Evolutionary conservation across 1,140 invertebrate species (phyloP).

Genomic region (Eurosta solidaginis): DNA sequence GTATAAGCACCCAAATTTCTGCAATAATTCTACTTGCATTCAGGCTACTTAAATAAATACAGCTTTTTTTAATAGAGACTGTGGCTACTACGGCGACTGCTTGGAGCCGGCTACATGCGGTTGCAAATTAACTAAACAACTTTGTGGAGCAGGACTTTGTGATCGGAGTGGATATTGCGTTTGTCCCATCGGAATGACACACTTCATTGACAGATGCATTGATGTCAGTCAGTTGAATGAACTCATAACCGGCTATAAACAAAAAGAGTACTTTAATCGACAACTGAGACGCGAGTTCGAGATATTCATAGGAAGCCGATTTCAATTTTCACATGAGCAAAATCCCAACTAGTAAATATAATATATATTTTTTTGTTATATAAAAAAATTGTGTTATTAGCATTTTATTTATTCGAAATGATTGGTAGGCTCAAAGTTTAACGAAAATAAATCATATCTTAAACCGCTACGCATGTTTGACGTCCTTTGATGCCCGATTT

Average conservation of each 20-base stretch:
- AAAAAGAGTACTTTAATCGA: conserved; percentile 34
- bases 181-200: conserved; percentile 39
- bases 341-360: conserved; percentile 24
- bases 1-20: too few species aligned
- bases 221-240: neutral
- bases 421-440: neutral
- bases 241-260: conserved; percentile 34
- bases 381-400: neutral
- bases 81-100: conserved; percentile 48
- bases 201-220: conserved; percentile 49
- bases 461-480: conserved; percentile 63
- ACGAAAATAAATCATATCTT: neutral
- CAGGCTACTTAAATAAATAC: too few species aligned
- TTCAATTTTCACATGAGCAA: conserved; percentile 35
- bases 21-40: neutral
- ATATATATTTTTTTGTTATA: conserved; percentile 28
- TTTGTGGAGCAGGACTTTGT: conserved; percentile 43
- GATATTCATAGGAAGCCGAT: conserved; percentile 43
- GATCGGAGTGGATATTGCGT: conserved; percentile 41
- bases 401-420: conserved; percentile 12
- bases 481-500: conserved; percentile 72
- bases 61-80: conserved; percentile 39
- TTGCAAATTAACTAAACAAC: conserved; percentile 39
- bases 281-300: conserved; percentile 48
- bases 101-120: conserved; percentile 49